Percentiles rank a stretch among this genome's conserved stretches.
These are phyloP conservation scores for Trachelus troglodyta DNA, from an alignment of 2,888 invertebrate species.

Conservation along the genomic window DNA sequence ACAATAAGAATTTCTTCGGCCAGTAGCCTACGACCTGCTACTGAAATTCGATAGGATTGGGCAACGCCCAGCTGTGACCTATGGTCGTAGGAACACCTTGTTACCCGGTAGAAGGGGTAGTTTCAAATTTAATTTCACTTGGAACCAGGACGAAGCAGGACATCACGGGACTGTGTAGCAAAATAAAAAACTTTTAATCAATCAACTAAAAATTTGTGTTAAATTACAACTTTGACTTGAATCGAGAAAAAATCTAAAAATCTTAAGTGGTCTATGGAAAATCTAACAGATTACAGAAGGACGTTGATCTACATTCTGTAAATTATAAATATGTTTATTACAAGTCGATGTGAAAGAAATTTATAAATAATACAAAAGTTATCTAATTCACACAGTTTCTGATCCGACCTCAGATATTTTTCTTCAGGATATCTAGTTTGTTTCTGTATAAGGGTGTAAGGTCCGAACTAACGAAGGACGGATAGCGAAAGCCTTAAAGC, in stretches of 20 bases:
- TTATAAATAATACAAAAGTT: neutral
- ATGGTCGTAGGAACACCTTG: constrained; percentile 27
- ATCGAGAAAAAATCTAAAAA: neutral
- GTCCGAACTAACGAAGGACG: neutral
- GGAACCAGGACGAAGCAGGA: neutral
- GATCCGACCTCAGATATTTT: neutral
- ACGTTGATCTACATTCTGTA: neutral
- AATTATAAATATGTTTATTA: neutral
- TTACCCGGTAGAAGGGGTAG: neutral
- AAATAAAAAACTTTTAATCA: neutral
- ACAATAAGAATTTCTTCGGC: constrained; percentile 41
- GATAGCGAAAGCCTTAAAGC: neutral
- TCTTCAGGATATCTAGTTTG: neutral
- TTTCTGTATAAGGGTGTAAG: neutral
- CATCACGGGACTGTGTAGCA: neutral
- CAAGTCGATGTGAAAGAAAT: neutral
- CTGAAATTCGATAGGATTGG: constrained; percentile 61
- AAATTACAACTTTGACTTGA: neutral
- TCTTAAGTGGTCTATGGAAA: neutral
- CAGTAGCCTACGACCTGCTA: constrained; percentile 45
- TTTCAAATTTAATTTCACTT: neutral
- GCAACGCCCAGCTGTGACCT: constrained; percentile 59
- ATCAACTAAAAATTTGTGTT: neutral
- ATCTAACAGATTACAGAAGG: too few species aligned
- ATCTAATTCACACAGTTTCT: neutral